These are phyloP conservation scores for Symphodus melops DNA, from an alignment of 2,113 vertebrate species.

Conservation along the genomic window DNA sequence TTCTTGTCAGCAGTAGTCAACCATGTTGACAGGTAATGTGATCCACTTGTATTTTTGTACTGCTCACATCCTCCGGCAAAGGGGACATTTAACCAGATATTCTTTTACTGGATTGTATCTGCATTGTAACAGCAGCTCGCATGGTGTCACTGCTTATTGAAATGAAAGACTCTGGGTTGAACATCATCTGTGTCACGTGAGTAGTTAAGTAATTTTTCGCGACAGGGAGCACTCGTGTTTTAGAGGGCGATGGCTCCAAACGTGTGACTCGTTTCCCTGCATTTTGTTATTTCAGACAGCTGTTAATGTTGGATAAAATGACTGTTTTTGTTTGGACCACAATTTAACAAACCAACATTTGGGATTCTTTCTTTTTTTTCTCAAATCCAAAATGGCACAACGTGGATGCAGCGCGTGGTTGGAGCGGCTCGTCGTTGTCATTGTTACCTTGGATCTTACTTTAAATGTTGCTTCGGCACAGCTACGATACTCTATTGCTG, in stretches of 20 bases:
- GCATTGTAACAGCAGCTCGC: constrained; percentile 19
- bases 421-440: constrained; percentile 21
- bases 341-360: neutral
- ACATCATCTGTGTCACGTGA: constrained; percentile 10
- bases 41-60: too few species aligned
- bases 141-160: constrained; percentile 63
- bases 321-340: neutral
- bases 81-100: too few species aligned
- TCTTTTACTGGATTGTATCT: constrained; percentile 18
- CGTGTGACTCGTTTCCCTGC: neutral
- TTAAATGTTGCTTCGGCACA: constrained; percentile 53
- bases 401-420: constrained; percentile 15
- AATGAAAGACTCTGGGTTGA: neutral
- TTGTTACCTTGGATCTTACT: constrained; percentile 41
- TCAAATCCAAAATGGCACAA: constrained; percentile 36
- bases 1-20: too few species aligned
- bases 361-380: neutral
- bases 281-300: neutral
- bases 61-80: neutral
- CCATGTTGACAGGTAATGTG: too few species aligned
- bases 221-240: neutral
- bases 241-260: constrained; percentile 4
- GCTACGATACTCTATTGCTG: constrained; percentile 73
- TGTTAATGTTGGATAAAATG: neutral
- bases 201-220: constrained; percentile 5